phyloP scores from a whole-genome alignment of 2,113 vertebrate species.

The Sinocyclocheilus anophthalmus region DNA sequence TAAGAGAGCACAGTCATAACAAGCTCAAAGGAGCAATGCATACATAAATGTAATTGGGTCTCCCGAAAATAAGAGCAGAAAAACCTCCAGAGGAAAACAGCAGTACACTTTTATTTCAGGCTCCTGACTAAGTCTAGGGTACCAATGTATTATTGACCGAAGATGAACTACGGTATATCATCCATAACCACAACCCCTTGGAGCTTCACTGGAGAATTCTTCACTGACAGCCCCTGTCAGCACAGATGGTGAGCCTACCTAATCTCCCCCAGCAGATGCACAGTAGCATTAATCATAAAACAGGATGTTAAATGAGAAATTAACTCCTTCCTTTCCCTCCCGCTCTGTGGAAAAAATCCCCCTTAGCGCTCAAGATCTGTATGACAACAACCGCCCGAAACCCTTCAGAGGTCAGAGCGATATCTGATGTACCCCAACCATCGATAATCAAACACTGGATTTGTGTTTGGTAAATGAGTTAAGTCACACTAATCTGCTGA shows the following conservation, averaged over 20 bases:
- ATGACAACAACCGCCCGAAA: not conserved
- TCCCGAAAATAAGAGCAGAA: constrained; percentile 38
- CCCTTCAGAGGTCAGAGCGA: not conserved
- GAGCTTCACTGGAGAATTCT: constrained; percentile 35
- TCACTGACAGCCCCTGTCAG: constrained; percentile 33
- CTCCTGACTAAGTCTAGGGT: not conserved
- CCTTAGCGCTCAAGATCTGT: not conserved
- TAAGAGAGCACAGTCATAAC: constrained; percentile 10
- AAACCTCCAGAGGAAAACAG: constrained; percentile 23
- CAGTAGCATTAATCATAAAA: constrained; percentile 70
- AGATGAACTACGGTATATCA: constrained; percentile 10
- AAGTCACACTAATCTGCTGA: constrained; percentile 10
- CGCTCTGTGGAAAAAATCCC: not conserved
- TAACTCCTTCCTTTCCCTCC: constrained; percentile 59
- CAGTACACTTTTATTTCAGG: not conserved
- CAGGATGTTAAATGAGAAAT: constrained; percentile 65
- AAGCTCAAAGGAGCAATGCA: constrained; percentile 35
- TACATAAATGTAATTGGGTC: constrained; percentile 46
- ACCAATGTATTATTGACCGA: constrained; percentile 21
- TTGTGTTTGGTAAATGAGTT: constrained; percentile 1
- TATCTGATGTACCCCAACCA: not conserved
- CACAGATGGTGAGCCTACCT: constrained; percentile 70
- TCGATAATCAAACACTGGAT: constrained; percentile 17
- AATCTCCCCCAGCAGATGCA: constrained; percentile 72
- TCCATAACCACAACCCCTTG: constrained; percentile 23